These are phyloP conservation scores for Tapirus indicus DNA, from an alignment of 2,797 vertebrate genomes.

Conservation along the genomic window DNA sequence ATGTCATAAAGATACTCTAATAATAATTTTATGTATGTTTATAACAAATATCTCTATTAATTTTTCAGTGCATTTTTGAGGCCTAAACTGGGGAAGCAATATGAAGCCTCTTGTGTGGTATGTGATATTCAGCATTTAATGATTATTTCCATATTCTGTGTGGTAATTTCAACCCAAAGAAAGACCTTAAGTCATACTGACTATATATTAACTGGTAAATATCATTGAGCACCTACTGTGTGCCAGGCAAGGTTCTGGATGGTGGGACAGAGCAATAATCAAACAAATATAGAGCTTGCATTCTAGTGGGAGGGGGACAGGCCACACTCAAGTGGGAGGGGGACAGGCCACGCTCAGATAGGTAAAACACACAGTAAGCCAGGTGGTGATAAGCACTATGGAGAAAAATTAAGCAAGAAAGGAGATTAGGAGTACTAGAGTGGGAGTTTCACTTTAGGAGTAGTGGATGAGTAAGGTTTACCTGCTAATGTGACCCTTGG, in stretches of 20 bases:
- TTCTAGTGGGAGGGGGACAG: neutral
- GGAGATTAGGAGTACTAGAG: neutral
- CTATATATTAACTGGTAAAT: neutral
- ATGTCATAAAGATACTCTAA: conserved; percentile 47
- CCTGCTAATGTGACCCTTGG: neutral
- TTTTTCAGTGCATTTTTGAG: conserved; percentile 97
- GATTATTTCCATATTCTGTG: conserved; percentile 54
- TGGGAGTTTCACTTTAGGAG: neutral
- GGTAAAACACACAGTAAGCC: neutral
- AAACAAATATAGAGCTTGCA: neutral
- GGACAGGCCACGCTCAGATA: neutral
- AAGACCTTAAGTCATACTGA: conserved; percentile 32
- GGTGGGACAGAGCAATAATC: neutral
- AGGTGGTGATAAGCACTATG: neutral
- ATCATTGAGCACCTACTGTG: conserved; percentile 29
- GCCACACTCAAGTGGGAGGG: neutral
- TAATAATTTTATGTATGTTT: conserved; percentile 61
- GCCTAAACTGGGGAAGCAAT: conserved; percentile 99
- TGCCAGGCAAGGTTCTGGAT: neutral
- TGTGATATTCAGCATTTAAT: conserved; percentile 85
- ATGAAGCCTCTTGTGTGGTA: conserved; percentile 99
- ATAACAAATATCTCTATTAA: conserved; percentile 76
- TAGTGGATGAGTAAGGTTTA: neutral
- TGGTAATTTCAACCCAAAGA: conserved; percentile 49
- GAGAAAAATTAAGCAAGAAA: conserved; percentile 44